Conservation (phyloP, 2,888 invertebrate species). For the Sinotaia quadrata region DNA sequence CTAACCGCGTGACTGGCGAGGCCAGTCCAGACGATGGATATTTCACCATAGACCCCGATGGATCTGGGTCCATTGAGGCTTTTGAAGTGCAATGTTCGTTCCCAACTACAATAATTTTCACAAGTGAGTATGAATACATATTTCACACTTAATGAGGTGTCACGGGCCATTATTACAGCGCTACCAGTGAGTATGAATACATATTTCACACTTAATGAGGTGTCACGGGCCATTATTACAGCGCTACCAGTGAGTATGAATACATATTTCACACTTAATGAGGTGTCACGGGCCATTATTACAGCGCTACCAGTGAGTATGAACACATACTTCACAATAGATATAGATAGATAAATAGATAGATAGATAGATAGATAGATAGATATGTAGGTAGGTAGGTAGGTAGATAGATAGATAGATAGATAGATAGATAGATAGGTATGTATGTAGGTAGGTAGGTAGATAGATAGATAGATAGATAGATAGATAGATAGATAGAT, state of each 20-base stretch:
- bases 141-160: no score
- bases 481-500: no score
- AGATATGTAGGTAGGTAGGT: no score
- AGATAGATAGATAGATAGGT: no score
- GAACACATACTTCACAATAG: not conserved
- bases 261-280: not conserved
- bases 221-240: no score
- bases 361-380: no score
- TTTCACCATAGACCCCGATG: conserved; percentile 59
- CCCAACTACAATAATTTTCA: conserved; percentile 27
- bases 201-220: not conserved
- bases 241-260: not conserved
- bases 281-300: no score
- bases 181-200: not conserved
- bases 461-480: no score
- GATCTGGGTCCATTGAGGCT: conserved; percentile 45
- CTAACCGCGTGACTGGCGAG: conserved; percentile 22
- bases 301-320: conserved; percentile 1
- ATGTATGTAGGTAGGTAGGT: no score
- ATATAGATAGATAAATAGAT: no score
- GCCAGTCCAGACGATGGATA: conserved; percentile 30
- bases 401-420: no score
- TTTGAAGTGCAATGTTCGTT: conserved; percentile 55
- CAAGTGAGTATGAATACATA: not conserved
- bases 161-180: no score